These are phyloP conservation scores for Alca torda DNA, from an alignment of 2,797 vertebrate species.

Conservation along the genomic window DNA sequence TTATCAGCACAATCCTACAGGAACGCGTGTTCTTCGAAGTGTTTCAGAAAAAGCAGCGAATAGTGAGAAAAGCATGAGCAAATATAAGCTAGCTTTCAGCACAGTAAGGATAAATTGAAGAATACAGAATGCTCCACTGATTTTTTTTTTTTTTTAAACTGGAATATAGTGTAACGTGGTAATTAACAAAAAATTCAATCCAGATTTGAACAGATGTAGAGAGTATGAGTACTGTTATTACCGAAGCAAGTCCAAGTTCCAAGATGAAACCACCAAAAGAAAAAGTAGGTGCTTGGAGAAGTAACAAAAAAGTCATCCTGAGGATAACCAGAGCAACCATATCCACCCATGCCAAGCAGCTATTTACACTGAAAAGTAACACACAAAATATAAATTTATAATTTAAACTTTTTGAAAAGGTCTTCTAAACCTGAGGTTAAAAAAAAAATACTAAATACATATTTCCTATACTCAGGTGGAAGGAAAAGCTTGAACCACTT, in stretches of 20 bases:
- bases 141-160: not conserved
- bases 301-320: not conserved
- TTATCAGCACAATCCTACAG: not conserved
- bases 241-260: not conserved
- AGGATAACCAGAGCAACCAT: not conserved
- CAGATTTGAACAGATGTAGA: not conserved
- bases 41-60: not conserved
- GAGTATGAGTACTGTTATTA: not conserved
- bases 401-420: not conserved
- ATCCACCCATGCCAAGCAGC: not conserved
- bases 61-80: not conserved
- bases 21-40: not conserved
- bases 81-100: not conserved
- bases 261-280: not conserved
- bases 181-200: not conserved
- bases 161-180: not conserved
- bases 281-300: not conserved
- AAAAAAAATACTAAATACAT: not conserved
- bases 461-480: not conserved
- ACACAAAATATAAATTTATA: not conserved
- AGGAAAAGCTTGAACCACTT: not conserved
- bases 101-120: not conserved
- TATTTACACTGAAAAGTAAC: not conserved
- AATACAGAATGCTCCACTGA: not conserved
- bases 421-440: not conserved